Base-by-base conservation (phyloP, 2,113 vertebrate genomes). In the Megaceryle torquata region DNA sequence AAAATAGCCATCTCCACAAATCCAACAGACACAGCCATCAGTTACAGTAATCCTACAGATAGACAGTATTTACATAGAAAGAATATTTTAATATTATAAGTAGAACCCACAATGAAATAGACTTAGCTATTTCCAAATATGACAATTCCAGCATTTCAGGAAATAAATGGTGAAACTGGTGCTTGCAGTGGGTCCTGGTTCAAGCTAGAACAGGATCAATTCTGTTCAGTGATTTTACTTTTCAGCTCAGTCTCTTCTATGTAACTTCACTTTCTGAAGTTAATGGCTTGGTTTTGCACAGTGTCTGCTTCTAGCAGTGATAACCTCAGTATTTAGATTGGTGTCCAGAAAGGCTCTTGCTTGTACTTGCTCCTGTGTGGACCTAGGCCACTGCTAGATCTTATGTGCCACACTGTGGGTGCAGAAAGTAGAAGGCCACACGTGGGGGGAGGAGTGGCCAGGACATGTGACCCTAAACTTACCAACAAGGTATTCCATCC, bases 1-100 rank as follows among this genome's bases (percentile, higher is more conserved):
- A 94, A 96, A 96, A 97, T 56, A 93, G 63, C 54, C 28, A 65
- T 76, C 79, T 89, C 67, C 46, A 75, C 85, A 93, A 94, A 96
- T 83, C 60, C 67, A 90, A 37, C 2, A 6, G 57, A 48, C 41
- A 83, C n/a, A 90, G 35, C 18, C 67, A 90, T 53, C 60, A 59
- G 31, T 74, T 79, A 85, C 37, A 90, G 39, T 65, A 80, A 88
- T 88, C 84, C 88, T 82, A 37, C 22, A 84, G 61, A 15, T 33
- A 77, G 57, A 37, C 17, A 60, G 53, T 35, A 80, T 91, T 92
- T 88, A 26, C 46, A 63, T 0, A 85, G 59, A 86, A 91, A 80
- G 44, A 37, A 19, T 69, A 93, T 54, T 89, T 92, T 86, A 76
- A 68, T 59, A 61, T 88, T 65, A 0, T 15, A 89, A 83, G 17